These are phyloP conservation scores for Drosophila kambysellisi DNA, from an alignment of 2,888 invertebrate genomes.

Conservation along the genomic window DNA sequence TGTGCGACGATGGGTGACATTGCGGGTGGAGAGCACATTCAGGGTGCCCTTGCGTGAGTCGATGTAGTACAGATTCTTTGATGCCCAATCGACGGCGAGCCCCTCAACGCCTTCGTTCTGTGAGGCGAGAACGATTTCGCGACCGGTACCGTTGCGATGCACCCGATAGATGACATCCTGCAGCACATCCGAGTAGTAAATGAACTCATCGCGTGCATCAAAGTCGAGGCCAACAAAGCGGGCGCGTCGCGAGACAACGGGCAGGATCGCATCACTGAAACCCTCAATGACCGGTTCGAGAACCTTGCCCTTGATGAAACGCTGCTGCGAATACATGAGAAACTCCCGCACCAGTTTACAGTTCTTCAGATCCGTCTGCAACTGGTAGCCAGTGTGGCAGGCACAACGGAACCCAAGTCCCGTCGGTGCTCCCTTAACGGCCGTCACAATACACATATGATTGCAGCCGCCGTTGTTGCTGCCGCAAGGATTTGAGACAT, in stretches of 20 bases:
- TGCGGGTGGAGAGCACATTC: constrained; percentile 95
- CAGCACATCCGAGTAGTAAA: constrained; percentile 98
- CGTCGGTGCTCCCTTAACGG: constrained; percentile 87
- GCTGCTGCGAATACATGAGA: constrained; percentile 97
- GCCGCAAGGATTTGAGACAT: constrained; percentile 93
- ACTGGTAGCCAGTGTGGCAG: constrained; percentile 94
- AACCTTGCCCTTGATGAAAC: constrained; percentile 97
- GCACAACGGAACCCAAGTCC: constrained; percentile 95
- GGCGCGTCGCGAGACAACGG: constrained; percentile 95
- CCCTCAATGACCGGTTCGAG: constrained; percentile 94
- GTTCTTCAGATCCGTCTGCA: constrained; percentile 90
- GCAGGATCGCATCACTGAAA: constrained; percentile 97
- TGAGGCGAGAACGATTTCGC: constrained; percentile 96
- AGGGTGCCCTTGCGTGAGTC: constrained; percentile 97
- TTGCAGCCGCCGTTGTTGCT: constrained; percentile 95
- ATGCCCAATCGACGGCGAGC: constrained; percentile 97
- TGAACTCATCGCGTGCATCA: constrained; percentile 94
- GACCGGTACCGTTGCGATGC: constrained; percentile 91
- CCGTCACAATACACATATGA: constrained; percentile 97
- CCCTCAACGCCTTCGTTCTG: constrained; percentile 99
- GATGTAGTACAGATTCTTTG: constrained; percentile 97
- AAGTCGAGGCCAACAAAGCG: constrained; percentile 98
- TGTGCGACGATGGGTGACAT: constrained; percentile 93
- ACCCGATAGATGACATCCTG: constrained; percentile 97
- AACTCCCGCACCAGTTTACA: constrained; percentile 94